Conservation (phyloP, 2,113 vertebrate species). For the Actenoides lindsayi region DNA sequence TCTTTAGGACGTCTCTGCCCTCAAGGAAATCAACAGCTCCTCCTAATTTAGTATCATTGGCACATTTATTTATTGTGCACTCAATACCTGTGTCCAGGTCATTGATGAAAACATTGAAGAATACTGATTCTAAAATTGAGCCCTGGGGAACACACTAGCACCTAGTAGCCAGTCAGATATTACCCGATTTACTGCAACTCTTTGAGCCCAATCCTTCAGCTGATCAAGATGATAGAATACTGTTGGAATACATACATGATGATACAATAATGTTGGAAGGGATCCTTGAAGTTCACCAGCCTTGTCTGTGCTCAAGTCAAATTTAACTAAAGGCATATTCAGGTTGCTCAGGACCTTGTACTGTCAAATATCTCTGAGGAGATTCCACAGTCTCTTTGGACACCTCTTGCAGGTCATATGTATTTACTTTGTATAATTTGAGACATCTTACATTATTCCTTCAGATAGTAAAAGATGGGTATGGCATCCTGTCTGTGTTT, state of each 20-base stretch:
- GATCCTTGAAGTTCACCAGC: background rate
- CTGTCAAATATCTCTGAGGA: background rate
- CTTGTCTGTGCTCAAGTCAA: background rate
- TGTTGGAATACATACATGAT: no score
- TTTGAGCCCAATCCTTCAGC: background rate
- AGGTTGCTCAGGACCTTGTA: background rate
- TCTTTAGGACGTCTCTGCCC: background rate
- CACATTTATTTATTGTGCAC: background rate
- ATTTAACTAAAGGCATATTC: background rate
- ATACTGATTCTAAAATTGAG: background rate
- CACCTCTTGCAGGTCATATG: background rate
- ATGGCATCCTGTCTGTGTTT: background rate
- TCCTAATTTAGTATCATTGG: background rate
- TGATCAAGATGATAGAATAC: background rate
- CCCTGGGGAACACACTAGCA: background rate
- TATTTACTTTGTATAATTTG: background rate
- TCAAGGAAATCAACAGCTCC: background rate
- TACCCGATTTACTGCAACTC: background rate
- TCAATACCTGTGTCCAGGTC: background rate
- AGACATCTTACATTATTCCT: background rate
- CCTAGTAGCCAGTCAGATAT: background rate
- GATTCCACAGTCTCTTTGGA: background rate
- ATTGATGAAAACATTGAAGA: background rate
- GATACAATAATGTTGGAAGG: background rate
- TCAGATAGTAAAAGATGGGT: background rate